These are phyloP conservation scores for Tetramorium parvispinum DNA, from an alignment of 1,140 invertebrate species.

Conservation along the genomic window DNA sequence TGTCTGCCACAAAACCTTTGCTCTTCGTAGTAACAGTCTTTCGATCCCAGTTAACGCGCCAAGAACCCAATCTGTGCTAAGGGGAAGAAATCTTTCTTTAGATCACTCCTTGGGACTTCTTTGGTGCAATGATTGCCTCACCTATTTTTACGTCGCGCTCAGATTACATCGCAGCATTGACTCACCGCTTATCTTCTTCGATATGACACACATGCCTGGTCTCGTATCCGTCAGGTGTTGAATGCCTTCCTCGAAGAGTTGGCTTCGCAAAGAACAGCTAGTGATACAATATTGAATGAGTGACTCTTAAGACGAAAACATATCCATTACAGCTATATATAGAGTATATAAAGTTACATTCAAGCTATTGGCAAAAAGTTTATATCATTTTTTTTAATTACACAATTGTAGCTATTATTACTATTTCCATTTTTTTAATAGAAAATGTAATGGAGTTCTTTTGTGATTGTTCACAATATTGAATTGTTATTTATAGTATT, in stretches of 20 bases:
- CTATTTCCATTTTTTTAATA: neutral
- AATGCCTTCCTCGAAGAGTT: conserved; percentile 33
- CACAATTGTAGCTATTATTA: neutral
- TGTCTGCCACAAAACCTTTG: neutral
- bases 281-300: neutral
- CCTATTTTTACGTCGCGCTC: conserved; percentile 47
- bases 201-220: conserved; percentile 31
- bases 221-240: conserved; percentile 33
- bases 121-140: conserved; percentile 12
- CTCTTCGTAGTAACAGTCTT: conserved; percentile 38
- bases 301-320: neutral
- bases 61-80: conserved; percentile 37
- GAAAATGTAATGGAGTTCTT: neutral
- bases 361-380: neutral
- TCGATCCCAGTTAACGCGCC: conserved; percentile 38
- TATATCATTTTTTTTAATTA: neutral
- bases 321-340: neutral
- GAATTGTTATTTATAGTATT: too few relatives aligned
- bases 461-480: neutral
- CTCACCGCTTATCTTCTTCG: conserved; percentile 2
- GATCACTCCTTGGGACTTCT: conserved; percentile 15
- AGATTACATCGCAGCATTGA: conserved; percentile 22
- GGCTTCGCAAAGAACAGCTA: neutral
- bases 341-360: neutral
- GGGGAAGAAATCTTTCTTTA: conserved; percentile 9